phyloP scores from a whole-genome alignment of 1,140 invertebrate genomes.

The Epicauta chinensis region DNA sequence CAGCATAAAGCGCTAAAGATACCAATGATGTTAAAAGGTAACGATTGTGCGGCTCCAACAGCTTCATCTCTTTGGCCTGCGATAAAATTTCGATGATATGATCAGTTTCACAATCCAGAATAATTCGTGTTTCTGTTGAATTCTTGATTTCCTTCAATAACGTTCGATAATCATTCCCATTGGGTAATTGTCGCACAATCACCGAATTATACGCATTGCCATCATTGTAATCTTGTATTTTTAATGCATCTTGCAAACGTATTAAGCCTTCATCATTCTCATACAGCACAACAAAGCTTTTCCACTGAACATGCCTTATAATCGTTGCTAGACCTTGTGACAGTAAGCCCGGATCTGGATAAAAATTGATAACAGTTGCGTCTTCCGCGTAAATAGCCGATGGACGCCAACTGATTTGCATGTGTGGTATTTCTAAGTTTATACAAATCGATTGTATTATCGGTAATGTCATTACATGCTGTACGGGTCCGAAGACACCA shows the following conservation, averaged over 20 bases:
- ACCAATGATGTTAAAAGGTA: slow-evolving; percentile 52
- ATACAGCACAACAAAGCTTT: slow-evolving; percentile 75
- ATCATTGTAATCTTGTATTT: slow-evolving; percentile 49
- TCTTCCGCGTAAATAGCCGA: slow-evolving; percentile 43
- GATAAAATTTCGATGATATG: slow-evolving; percentile 59
- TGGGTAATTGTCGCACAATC: slow-evolving; percentile 52
- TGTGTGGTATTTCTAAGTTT: slow-evolving; percentile 63
- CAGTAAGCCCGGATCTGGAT: slow-evolving; percentile 64
- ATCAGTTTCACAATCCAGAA: slow-evolving; percentile 69
- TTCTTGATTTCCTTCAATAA: slow-evolving; percentile 70
- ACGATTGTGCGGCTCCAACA: slow-evolving; percentile 65
- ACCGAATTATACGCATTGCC: slow-evolving; percentile 47
- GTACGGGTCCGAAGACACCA: slow-evolving; percentile 71
- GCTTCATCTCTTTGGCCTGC: slow-evolving; percentile 74
- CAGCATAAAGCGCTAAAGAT: too few species aligned
- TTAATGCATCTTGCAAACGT: slow-evolving; percentile 75
- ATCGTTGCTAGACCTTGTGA: slow-evolving; percentile 66
- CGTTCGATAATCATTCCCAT: slow-evolving; percentile 57
- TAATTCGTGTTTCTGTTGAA: slow-evolving; percentile 62
- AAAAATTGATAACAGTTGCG: slow-evolving; percentile 56
- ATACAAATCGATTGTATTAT: slow-evolving; percentile 66
- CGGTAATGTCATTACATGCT: slow-evolving; percentile 45
- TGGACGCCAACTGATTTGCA: slow-evolving; percentile 60
- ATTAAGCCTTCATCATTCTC: slow-evolving; percentile 72
- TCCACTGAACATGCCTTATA: slow-evolving; percentile 70